These are phyloP conservation scores for Limenitis camilla DNA, from an alignment of 2,888 invertebrate genomes.

Conservation along the genomic window DNA sequence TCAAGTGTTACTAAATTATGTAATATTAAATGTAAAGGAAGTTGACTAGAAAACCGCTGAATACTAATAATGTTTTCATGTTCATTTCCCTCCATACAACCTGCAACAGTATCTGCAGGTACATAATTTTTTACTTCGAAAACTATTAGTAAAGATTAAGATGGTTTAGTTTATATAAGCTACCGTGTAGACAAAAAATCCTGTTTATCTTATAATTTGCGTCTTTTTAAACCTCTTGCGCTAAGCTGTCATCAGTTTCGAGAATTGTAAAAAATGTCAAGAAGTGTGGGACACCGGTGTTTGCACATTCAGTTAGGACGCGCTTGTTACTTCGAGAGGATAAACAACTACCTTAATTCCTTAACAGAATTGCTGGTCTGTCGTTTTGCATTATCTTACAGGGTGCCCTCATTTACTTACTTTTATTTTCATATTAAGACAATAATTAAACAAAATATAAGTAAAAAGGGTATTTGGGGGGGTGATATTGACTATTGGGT, in stretches of 20 bases:
- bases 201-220: constrained; percentile 14
- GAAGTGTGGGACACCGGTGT: constrained; percentile 46
- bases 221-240: constrained; percentile 23
- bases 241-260: constrained; percentile 36
- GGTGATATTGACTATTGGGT: too few species aligned
- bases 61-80: too few species aligned
- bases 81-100: too few species aligned
- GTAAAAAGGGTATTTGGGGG: too few species aligned
- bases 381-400: constrained; percentile 49
- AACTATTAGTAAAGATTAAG: constrained; percentile 4
- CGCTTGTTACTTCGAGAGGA: constrained; percentile 56
- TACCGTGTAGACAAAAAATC: constrained; percentile 6
- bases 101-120: background rate
- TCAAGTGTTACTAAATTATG: too few species aligned
- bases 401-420: too few species aligned
- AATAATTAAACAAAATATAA: too few species aligned
- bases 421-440: too few species aligned
- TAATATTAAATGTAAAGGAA: too few species aligned
- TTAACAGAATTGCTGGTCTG: constrained; percentile 43
- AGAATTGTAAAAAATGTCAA: constrained; percentile 49
- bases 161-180: constrained; percentile 7
- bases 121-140: background rate
- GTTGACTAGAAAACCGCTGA: too few species aligned
- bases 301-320: constrained; percentile 55
- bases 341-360: constrained; percentile 42